Percentiles rank a stretch among this genome's conserved stretches.
phyloP scores from a whole-genome alignment of 2,888 invertebrate genomes.

The Plagodis dolabraria region DNA sequence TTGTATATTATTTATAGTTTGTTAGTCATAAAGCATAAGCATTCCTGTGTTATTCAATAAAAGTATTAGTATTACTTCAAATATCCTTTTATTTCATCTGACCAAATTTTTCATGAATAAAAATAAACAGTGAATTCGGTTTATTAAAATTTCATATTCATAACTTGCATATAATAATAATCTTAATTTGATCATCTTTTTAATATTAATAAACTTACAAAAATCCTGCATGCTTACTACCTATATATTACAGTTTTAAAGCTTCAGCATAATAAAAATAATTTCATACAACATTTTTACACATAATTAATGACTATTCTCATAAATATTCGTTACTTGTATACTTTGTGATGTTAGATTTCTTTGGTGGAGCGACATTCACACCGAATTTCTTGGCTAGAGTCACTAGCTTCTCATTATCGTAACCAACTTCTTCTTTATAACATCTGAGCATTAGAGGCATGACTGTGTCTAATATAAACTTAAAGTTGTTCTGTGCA shows the following conservation, averaged over 20 bases:
- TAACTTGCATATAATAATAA: conserved; percentile 79
- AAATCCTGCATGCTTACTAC: conserved; percentile 79
- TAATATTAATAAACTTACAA: conserved; percentile 77
- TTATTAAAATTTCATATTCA: conserved; percentile 81
- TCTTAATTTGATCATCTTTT: conserved; percentile 79
- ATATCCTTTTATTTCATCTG: conserved; percentile 55
- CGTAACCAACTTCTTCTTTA: conserved; percentile 85
- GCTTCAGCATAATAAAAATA: conserved; percentile 82
- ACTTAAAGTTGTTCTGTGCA: conserved; percentile 88
- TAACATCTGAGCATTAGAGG: conserved; percentile 87
- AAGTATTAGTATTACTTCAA: conserved; percentile 43
- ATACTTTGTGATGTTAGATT: conserved; percentile 87
- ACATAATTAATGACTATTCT: conserved; percentile 63
- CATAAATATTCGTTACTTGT: conserved; percentile 88
- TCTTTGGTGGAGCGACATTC: conserved; percentile 83
- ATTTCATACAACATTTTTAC: conserved; percentile 61
- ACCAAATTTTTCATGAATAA: conserved; percentile 54
- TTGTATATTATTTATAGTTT: background rate
- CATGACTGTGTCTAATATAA: conserved; percentile 87
- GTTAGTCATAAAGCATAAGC: conserved; percentile 11
- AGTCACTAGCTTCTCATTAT: conserved; percentile 79
- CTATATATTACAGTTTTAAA: conserved; percentile 84
- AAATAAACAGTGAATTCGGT: conserved; percentile 67
- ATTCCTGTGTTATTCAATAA: conserved; percentile 34
- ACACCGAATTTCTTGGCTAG: conserved; percentile 84